Evolutionary conservation across 2,797 vertebrate species (phyloP), one percentile per base, ranked within the genome.

Genomic region (Cheirogaleus major): DNA sequence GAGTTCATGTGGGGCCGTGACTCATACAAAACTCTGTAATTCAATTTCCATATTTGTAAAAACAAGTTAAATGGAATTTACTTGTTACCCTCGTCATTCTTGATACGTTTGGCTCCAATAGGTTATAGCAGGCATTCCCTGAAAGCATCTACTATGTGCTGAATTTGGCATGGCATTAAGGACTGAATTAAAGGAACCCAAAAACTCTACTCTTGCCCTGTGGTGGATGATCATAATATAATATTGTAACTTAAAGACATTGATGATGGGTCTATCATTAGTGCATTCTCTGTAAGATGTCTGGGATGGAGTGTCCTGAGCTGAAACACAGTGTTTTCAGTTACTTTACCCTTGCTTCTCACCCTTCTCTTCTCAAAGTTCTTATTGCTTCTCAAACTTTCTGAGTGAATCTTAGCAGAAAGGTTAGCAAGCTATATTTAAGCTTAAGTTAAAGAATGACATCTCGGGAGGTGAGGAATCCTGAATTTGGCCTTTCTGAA

Each of bases 11-110:
- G 35, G 82, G 41, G 41, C n/a, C 38, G 25, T 52, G 41, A 91
- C 15, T 41, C 61, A 89, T 45, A 76, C 2, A 65, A 83, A 91
- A 92, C 23, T 89, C 50, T 45, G 9, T 65, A 57, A 75, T 85
- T 96, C 81, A 32, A 59, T 85, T 73, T 89, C 70, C 83, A 22
- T 69, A 92, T 88, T 79, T 88, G 13, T 89, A 80, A 87, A 81
- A 89, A 25, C 43, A 94, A 95, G 81, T 89, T 30, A 88, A 50
- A 61, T 78, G 41, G n/a, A 92, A 84, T 78, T 84, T 93, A 76
- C 48, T 89, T 86, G 25, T 52, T 91, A 65, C 7, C 17, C 12
- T 75, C n/a, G 23, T 57, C 61, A 65, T 69, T 94, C 43, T 61
- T 45, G 15, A 59, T 92, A 48, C 59, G 32, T 80, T 86, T 83